phyloP scores from a whole-genome alignment of 2,888 invertebrate species.

The Phoronis australis region DNA sequence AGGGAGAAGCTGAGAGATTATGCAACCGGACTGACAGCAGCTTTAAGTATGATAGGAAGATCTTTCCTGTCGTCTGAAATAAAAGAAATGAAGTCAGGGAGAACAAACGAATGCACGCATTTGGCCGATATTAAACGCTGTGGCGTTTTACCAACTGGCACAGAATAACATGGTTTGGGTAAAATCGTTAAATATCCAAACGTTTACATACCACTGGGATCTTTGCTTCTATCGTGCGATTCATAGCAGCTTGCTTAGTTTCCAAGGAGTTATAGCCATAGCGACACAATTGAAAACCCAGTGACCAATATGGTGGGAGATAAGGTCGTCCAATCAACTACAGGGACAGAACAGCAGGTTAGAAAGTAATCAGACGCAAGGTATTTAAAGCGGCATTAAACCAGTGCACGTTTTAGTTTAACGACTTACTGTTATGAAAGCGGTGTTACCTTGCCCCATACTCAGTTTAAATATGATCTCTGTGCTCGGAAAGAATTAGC shows the following conservation, averaged over 20 bases:
- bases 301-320: slow-evolving; percentile 79
- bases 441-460: background rate
- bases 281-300: slow-evolving; percentile 80
- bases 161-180: too few species aligned
- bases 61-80: too few species aligned
- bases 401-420: background rate
- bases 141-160: too few species aligned
- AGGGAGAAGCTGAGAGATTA: too few species aligned
- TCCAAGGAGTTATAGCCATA: slow-evolving; percentile 40
- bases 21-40: too few species aligned
- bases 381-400: background rate
- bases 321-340: slow-evolving; percentile 64
- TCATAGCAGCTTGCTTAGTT: slow-evolving; percentile 15
- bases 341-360: slow-evolving; percentile 58
- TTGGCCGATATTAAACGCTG: too few species aligned
- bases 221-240: slow-evolving; percentile 14
- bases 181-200: background rate
- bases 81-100: too few species aligned
- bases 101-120: too few species aligned
- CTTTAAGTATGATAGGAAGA: too few species aligned
- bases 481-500: too few species aligned
- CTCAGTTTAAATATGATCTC: background rate
- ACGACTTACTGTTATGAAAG: background rate
- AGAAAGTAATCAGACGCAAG: background rate
- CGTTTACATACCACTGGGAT: slow-evolving; percentile 22